Conservation (phyloP, 2,113 vertebrate species). For the Syngnathoides biaculeatus region DNA sequence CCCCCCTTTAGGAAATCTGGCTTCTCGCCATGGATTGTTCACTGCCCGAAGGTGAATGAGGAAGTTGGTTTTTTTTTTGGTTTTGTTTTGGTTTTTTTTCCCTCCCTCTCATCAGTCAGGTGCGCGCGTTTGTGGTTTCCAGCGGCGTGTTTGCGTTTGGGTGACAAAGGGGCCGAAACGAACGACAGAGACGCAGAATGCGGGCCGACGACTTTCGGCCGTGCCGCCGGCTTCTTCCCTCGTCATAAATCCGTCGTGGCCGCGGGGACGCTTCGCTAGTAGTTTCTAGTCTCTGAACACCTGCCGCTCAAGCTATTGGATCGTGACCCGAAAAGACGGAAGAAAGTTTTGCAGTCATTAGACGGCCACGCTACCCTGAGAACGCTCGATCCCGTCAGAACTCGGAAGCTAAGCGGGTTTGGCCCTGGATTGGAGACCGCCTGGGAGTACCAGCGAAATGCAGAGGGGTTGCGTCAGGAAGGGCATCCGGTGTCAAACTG, state of each 20-base stretch:
- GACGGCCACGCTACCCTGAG: too few relatives aligned
- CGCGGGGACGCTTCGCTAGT: not conserved
- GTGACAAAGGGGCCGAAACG: conserved; percentile 40
- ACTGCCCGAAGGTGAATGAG: conserved; percentile 33
- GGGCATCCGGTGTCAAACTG: too few relatives aligned
- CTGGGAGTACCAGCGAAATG: too few relatives aligned
- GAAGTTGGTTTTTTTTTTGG: conserved; percentile 35
- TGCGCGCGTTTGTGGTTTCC: conserved; percentile 48
- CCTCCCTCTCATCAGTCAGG: conserved; percentile 22
- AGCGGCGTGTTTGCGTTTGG: conserved; percentile 38
- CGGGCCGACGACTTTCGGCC: conserved; percentile 46
- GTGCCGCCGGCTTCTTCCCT: conserved; percentile 45
- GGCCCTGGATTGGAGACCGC: too few relatives aligned
- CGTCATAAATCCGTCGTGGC: conserved; percentile 41
- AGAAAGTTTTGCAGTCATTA: not conserved
- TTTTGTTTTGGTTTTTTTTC: not conserved
- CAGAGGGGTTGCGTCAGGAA: too few relatives aligned
- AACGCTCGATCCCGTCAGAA: too few relatives aligned
- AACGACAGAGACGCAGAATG: conserved; percentile 57
- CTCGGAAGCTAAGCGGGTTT: too few relatives aligned
- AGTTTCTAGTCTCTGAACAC: not conserved
- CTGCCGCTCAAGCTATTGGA: not conserved
- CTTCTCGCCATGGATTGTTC: conserved; percentile 19
- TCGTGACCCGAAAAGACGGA: not conserved
- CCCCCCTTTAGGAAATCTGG: not conserved